Evolutionary conservation across 1,140 invertebrate species (phyloP), one percentile per base, ranked within the genome.

Genomic region (Tetramorium parvispinum): DNA sequence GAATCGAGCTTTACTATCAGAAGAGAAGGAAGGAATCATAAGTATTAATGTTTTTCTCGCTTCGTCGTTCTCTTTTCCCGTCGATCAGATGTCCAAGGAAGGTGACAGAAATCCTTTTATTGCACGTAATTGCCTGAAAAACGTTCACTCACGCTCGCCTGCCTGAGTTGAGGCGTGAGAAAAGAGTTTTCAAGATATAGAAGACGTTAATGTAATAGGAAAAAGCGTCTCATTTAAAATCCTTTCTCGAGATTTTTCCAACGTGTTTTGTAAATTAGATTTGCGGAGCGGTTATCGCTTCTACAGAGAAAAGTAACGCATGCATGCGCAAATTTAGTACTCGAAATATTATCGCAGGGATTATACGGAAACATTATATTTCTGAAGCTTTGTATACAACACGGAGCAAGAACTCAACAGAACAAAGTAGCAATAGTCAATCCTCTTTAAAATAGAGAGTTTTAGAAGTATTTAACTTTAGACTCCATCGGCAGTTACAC

Each of bases 91-190:
- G 93, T 92, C 89, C 92, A 88, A 89, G 93, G 94, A 93, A 94
- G 94, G 94, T 94, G 94, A 95, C 88, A 93, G 88, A 93, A 93
- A 92, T 93, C 87, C 91, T 88, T 92, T 92, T 94, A 93, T 92
- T 93, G 94, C 94, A 94, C 93, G 93, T 88, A 91, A 89, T 91
- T 93, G 91, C 92, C 77, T 94, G 91, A 88, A 88, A 76, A 89
- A 79, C 85, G 77, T 81, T 81, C 13, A 37, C 66, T 51, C 86
- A 86, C 73, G 79, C 91, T 93, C 82, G 88, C 77, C 63, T 91
- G 92, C 89, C 85, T 92, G 91, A 85, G 10, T 63, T 77, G 16
- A 53, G 21, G 32, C 13, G 70, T 51, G 43, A 53, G 40, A 49
- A 71, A 18, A 21, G 40, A 71, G 63, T 53, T 53, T 11, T 66